Evolutionary conservation across 2,113 vertebrate species (phyloP).

Genomic region (Zootoca vivipara): DNA sequence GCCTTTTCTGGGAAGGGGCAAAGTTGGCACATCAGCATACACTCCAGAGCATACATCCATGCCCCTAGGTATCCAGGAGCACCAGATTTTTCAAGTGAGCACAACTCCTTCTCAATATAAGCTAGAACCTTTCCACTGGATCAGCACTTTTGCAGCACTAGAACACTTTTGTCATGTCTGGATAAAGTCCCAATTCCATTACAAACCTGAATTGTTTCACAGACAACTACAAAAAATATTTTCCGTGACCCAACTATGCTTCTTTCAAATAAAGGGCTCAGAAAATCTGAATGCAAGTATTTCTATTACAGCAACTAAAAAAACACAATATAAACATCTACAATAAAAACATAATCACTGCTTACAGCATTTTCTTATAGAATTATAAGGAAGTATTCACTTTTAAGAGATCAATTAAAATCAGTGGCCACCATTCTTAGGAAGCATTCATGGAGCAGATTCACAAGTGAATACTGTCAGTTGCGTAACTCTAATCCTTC

Average conservation of each 20-base stretch:
- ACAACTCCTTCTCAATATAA: neutral
- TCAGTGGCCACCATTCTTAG: neutral
- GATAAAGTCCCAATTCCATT: neutral
- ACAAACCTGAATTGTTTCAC: neutral
- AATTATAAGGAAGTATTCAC: neutral
- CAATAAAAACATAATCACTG: neutral
- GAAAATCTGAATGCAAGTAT: neutral
- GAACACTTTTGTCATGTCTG: neutral
- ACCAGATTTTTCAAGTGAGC: neutral
- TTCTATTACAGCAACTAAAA: neutral
- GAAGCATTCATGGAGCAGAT: neutral
- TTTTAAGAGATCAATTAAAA: neutral
- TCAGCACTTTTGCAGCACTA: neutral
- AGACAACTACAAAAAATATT: neutral
- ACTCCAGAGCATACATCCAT: neutral
- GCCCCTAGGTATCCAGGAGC: neutral
- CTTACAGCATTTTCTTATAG: neutral
- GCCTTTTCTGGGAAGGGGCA: neutral
- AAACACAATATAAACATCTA: neutral
- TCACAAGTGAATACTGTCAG: neutral
- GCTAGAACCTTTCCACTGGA: neutral
- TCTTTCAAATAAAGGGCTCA: neutral
- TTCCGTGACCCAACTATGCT: neutral
- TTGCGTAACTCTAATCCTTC: too few relatives aligned
- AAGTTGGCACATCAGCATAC: neutral